Evolutionary conservation across 2,888 invertebrate species (phyloP), one percentile per base, ranked within the genome.

Genomic region (Pollenia angustigena): DNA sequence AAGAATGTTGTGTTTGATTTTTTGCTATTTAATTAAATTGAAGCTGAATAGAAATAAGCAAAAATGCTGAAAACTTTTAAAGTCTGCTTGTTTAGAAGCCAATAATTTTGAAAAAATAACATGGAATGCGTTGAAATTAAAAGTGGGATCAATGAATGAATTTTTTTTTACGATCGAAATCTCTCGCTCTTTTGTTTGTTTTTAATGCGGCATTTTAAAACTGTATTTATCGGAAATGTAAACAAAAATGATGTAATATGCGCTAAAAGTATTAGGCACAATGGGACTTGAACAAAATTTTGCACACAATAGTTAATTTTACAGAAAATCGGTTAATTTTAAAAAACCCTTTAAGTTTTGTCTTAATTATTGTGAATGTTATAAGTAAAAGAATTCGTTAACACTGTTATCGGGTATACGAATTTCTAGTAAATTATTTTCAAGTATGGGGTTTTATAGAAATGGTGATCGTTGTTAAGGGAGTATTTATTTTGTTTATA

Each of bases 1-100:
- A 68, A 83, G 40, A 60, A 40, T 71, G 44, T 60, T 75, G 68
- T 52, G 56, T 81, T 81, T 6, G 52, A 58, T 56, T 52, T 68
- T 83, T 78, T 83, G 66, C 72, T 18, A 66, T 85, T 81, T 75
- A 75, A 76, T 85, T 82, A 78, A 78, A 79, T 66, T 68, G 46
- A 46, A 64, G 12, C 10, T 6, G 44, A 64, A 18, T 54, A 78
- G 48, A 75, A 62, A 64, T 50, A 81, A 56, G 52, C 11, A 60
- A 72, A 85, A 84, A 75, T 32, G 32, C 32, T 32, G 32, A 32
- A 32, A 32, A 6, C 4, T 32, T 32, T 32, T 6, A 32, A 32
- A 32, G 32, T 32, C 32, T 32, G 32, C 32, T 6, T 32, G 32
- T 32, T 32, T 64, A 11, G 32, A 2, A 52, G 40, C 40, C 40